Conservation (phyloP, 2,888 invertebrate species). For the Sarcophaga caerulescens region DNA sequence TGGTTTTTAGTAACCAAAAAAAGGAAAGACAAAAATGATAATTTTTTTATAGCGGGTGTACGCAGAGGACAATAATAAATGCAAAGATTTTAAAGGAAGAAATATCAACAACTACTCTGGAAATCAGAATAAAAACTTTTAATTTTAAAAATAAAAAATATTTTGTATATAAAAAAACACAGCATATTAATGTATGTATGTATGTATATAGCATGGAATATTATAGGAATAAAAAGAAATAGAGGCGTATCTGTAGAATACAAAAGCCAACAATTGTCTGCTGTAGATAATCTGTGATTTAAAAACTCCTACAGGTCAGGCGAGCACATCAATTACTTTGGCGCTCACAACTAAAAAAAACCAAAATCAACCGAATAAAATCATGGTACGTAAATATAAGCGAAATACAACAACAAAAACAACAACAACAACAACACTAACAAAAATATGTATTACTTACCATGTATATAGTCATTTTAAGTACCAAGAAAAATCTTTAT, state of each 20-base stretch:
- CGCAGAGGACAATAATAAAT: conserved; percentile 62
- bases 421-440: conserved; percentile 2
- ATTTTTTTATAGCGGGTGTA: conserved; percentile 53
- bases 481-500: conserved; percentile 29
- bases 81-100: conserved; percentile 38
- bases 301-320: conserved; percentile 80
- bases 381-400: not conserved
- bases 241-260: conserved; percentile 70
- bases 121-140: not conserved
- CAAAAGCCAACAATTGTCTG: conserved; percentile 76
- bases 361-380: not conserved
- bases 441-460: conserved; percentile 8
- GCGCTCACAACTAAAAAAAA: conserved; percentile 73
- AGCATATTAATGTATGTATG: conserved; percentile 5
- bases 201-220: not conserved
- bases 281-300: conserved; percentile 79
- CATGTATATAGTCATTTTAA: conserved; percentile 35
- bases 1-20: not conserved
- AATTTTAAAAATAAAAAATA: not conserved
- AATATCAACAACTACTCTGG: not conserved
- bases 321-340: conserved; percentile 80
- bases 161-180: conserved; percentile 1
- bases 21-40: not conserved
- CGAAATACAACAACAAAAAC: not conserved
- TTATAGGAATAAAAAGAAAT: conserved; percentile 41